Evolutionary conservation across 2,113 vertebrate species (phyloP).

Genomic region (Myxocyprinus asiaticus): DNA sequence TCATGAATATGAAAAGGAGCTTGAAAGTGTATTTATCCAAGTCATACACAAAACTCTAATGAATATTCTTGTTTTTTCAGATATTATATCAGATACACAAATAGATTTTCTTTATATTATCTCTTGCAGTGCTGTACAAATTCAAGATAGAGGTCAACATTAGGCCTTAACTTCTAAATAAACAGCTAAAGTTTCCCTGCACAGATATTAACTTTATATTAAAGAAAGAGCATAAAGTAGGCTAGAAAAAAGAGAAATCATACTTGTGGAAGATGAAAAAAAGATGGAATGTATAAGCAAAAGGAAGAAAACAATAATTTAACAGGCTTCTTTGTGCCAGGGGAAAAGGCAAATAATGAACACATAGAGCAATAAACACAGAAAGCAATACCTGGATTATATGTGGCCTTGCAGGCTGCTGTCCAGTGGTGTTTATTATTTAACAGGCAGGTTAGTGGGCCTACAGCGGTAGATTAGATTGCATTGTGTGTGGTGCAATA

Average conservation of each 20-base stretch:
- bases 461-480: conserved; percentile 80
- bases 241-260: neutral
- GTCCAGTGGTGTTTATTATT: conserved; percentile 79
- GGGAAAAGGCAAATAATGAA: conserved; percentile 76
- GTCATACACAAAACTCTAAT: too few species aligned
- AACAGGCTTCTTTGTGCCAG: conserved; percentile 66
- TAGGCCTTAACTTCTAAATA: too few species aligned
- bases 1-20: too few species aligned
- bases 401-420: conserved; percentile 70
- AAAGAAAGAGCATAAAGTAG: neutral
- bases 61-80: too few species aligned
- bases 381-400: conserved; percentile 79
- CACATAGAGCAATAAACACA: conserved; percentile 78
- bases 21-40: too few species aligned
- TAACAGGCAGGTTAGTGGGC: conserved; percentile 73
- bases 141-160: too few species aligned
- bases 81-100: too few species aligned
- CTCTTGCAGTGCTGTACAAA: too few species aligned
- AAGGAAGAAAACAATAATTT: conserved; percentile 68
- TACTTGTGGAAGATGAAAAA: neutral
- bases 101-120: too few species aligned
- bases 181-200: conserved; percentile 18
- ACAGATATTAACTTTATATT: conserved; percentile 41
- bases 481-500: conserved; percentile 70
- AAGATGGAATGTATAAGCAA: conserved; percentile 38